Evolutionary conservation across 2,797 vertebrate genomes (phyloP).

Genomic region (Hippocampus kuda): DNA sequence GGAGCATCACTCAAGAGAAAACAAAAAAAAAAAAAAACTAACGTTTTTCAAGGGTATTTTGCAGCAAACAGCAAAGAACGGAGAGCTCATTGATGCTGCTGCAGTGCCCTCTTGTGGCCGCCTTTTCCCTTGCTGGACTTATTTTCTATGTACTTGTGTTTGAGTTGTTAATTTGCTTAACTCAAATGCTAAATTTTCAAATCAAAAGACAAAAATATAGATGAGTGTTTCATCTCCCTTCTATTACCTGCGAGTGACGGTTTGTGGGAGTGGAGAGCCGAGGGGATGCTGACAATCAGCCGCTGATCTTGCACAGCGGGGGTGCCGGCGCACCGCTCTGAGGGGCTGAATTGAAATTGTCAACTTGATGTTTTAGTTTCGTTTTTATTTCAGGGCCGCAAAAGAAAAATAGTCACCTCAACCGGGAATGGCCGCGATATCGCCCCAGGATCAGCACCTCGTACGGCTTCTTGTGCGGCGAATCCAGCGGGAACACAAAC

Average conservation of each 20-base stretch:
- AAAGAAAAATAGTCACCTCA: not conserved
- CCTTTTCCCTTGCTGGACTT: not conserved
- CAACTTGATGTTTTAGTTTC: not conserved
- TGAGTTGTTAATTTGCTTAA: too few relatives aligned
- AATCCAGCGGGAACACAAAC: conserved; percentile 90
- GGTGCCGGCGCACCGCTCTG: conserved; percentile 15
- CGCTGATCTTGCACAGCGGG: conserved; percentile 69
- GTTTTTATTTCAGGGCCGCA: not conserved
- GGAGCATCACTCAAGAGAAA: not conserved
- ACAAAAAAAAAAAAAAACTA: not conserved
- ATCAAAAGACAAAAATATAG: too few relatives aligned
- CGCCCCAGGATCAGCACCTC: conserved; percentile 83
- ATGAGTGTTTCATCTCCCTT: too few relatives aligned
- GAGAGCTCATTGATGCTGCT: not conserved
- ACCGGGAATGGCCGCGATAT: conserved; percentile 31
- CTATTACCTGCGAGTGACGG: conserved; percentile 81
- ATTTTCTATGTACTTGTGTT: too few relatives aligned
- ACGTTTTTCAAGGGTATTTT: not conserved
- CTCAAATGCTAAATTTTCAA: too few relatives aligned
- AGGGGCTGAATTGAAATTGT: conserved; percentile 47
- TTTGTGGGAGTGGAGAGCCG: conserved; percentile 89
- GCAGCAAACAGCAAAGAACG: not conserved
- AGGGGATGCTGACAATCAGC: conserved; percentile 85
- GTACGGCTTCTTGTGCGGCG: conserved; percentile 91
- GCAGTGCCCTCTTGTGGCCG: not conserved